Conservation (phyloP, 2,113 vertebrate species). For the Callaeas wilsoni region DNA sequence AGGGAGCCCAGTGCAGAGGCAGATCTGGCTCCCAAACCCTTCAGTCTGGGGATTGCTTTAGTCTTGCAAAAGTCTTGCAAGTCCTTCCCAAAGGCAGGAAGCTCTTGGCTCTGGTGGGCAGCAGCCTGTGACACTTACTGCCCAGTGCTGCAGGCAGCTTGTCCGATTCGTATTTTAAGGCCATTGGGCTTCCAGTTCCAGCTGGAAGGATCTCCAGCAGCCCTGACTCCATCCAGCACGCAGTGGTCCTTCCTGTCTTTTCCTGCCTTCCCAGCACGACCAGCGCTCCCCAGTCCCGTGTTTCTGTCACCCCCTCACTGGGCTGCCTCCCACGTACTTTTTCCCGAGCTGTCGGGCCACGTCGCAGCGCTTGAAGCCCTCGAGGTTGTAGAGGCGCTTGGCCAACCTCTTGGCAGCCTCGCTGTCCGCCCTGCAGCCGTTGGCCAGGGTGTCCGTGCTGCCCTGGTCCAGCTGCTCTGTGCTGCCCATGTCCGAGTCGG, state of each 20-base stretch:
- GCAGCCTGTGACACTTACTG: neutral
- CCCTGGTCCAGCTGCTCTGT: conserved; percentile 84
- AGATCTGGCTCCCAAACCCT: neutral
- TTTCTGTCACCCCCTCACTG: neutral
- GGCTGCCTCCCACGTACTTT: conserved; percentile 77
- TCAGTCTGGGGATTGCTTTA: neutral
- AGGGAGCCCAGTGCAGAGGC: neutral
- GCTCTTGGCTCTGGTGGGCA: neutral
- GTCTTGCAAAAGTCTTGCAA: no score
- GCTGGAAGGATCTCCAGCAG: neutral
- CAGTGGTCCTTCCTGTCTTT: neutral
- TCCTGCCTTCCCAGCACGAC: neutral
- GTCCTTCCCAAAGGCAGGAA: neutral
- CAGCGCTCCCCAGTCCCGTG: neutral
- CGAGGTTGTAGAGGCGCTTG: conserved; percentile 89
- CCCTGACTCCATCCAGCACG: neutral
- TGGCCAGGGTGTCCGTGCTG: conserved; percentile 84
- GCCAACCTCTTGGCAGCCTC: conserved; percentile 90
- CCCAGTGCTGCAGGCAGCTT: neutral
- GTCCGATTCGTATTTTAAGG: neutral
- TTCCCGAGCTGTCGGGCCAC: conserved; percentile 94
- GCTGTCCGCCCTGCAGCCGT: conserved; percentile 85
- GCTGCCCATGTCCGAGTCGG: conserved; percentile 88
- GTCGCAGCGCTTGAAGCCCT: conserved; percentile 95
- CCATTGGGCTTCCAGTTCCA: neutral